These are phyloP conservation scores for Periplaneta americana DNA, from an alignment of 1,140 invertebrate species.

Conservation along the genomic window DNA sequence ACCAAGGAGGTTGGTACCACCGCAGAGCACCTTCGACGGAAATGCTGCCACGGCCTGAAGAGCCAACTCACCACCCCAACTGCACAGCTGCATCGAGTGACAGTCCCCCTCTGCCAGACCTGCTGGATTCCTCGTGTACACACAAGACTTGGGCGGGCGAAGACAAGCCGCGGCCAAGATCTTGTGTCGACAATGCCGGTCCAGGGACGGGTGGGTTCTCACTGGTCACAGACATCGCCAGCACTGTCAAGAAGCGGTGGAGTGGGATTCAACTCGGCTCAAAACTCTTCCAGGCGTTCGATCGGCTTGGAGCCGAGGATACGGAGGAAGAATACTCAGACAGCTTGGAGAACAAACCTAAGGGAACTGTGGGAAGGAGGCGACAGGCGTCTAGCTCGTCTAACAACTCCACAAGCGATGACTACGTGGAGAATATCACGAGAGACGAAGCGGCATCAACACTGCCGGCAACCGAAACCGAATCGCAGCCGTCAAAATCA, in stretches of 20 bases:
- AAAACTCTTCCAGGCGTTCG: slow-evolving; percentile 63
- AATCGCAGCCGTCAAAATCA: background rate
- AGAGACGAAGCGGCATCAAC: background rate
- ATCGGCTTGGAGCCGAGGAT: slow-evolving; percentile 57
- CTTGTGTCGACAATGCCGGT: slow-evolving; percentile 23
- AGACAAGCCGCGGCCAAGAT: slow-evolving; percentile 26
- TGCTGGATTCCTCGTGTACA: slow-evolving; percentile 44
- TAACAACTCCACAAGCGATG: slow-evolving; percentile 5
- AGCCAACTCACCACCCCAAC: background rate
- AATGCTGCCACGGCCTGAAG: background rate
- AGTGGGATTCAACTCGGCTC: slow-evolving; percentile 63
- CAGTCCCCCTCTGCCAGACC: slow-evolving; percentile 43
- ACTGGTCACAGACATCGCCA: slow-evolving; percentile 39
- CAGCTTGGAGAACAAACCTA: slow-evolving; percentile 55
- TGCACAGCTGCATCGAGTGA: slow-evolving; percentile 9
- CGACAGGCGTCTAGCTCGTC: background rate
- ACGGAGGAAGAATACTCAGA: slow-evolving; percentile 69
- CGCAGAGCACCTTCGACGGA: background rate
- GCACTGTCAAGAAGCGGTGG: slow-evolving; percentile 61
- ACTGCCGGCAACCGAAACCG: background rate
- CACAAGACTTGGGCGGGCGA: slow-evolving; percentile 39
- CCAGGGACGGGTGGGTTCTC: background rate
- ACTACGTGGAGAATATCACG: background rate
- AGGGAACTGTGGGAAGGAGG: slow-evolving; percentile 1
- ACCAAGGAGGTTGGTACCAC: background rate